phyloP scores from a whole-genome alignment of 2,888 invertebrate species.

The Dinocampus coccinellae region DNA sequence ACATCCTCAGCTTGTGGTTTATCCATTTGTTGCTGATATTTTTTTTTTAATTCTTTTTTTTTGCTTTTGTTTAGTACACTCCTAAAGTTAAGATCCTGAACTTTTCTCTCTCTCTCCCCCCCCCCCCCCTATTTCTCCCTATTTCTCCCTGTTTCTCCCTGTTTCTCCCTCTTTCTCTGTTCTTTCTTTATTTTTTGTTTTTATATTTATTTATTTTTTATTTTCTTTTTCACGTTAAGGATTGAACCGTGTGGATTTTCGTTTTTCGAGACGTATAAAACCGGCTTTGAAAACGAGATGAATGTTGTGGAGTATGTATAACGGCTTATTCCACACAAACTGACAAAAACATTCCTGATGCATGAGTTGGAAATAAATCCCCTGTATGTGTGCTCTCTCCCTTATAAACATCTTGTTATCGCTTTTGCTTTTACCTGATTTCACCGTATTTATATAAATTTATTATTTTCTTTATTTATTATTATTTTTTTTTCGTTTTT shows the following conservation, averaged over 20 bases:
- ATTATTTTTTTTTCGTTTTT: no score
- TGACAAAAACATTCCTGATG: constrained; percentile 58
- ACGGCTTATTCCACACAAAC: constrained; percentile 34
- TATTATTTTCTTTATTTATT: not conserved
- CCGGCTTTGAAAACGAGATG: constrained; percentile 28
- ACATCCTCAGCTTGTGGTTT: not conserved
- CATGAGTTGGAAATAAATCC: constrained; percentile 53
- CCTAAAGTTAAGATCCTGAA: constrained; percentile 8
- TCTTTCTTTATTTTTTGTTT: not conserved
- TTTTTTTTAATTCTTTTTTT: not conserved
- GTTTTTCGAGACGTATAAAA: constrained; percentile 28
- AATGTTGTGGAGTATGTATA: constrained; percentile 36
- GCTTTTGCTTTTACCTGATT: constrained; percentile 15
- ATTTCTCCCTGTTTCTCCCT: no score
- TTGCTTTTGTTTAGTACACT: not conserved
- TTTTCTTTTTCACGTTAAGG: not conserved
- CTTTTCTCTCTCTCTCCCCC: no score
- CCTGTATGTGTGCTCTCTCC: constrained; percentile 12
- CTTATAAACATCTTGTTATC: constrained; percentile 18
- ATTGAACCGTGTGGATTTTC: constrained; percentile 15
- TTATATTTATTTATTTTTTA: not conserved
- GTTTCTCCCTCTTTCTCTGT: constrained; percentile 3
- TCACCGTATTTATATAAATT: not conserved
- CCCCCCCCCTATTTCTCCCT: no score
- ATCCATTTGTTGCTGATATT: not conserved